Evolutionary conservation across 2,113 vertebrate species (phyloP).

Genomic region (Pipra filicauda): DNA sequence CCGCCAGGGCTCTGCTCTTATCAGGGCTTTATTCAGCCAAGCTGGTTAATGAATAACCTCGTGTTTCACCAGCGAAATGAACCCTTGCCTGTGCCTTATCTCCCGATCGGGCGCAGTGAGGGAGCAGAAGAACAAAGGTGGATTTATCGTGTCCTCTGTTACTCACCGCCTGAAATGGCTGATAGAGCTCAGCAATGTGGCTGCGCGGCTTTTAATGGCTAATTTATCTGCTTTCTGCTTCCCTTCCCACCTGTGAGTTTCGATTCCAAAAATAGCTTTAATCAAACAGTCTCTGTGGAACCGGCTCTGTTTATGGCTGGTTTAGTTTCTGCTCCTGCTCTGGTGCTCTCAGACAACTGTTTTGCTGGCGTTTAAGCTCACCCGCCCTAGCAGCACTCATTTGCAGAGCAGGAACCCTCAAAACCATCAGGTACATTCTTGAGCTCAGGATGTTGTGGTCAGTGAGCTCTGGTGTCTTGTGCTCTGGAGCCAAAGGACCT

Average conservation of each 20-base stretch:
- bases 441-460: neutral
- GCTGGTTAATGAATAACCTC: slow-evolving; percentile 57
- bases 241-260: neutral
- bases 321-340: neutral
- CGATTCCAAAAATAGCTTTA: neutral
- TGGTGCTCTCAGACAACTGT: neutral
- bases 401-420: neutral
- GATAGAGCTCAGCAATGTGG: neutral
- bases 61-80: neutral
- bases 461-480: neutral
- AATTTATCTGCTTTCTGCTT: slow-evolving; percentile 25
- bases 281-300: neutral
- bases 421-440: neutral
- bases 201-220: neutral
- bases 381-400: rapidly evolving
- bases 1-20: neutral
- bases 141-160: neutral
- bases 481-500: neutral
- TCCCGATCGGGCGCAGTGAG: rapidly evolving
- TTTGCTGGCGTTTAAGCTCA: neutral
- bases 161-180: neutral
- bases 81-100: neutral
- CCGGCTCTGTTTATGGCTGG: neutral
- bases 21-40: slow-evolving; percentile 10
- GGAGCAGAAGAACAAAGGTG: slow-evolving; percentile 48